phyloP scores from a whole-genome alignment of 2,797 vertebrate genomes.

The Meriones psammophilus region DNA sequence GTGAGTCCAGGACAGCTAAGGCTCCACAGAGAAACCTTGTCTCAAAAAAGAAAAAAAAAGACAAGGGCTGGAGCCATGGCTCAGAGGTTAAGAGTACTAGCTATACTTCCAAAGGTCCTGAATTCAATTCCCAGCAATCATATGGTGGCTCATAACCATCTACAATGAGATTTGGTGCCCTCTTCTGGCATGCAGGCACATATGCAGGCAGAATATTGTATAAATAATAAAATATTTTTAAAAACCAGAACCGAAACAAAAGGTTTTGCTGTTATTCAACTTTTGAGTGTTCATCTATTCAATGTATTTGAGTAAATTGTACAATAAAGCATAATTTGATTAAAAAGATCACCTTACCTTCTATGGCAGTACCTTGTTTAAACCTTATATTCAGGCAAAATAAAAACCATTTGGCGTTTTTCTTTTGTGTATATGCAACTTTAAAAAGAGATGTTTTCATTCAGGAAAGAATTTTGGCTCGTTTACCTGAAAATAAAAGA shows the following conservation, averaged over 20 bases:
- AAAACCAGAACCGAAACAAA: neutral
- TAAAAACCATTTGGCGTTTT: constrained; percentile 92
- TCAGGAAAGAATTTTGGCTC: constrained; percentile 84
- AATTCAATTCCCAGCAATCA: too few species aligned
- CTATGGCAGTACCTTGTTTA: constrained; percentile 82
- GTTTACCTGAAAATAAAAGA: constrained; percentile 78
- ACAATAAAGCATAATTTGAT: neutral
- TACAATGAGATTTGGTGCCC: too few species aligned
- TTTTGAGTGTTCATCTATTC: neutral
- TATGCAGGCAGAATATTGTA: too few species aligned
- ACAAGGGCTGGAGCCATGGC: too few species aligned
- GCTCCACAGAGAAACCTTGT: too few species aligned
- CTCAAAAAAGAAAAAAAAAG: too few species aligned
- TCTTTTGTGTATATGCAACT: constrained; percentile 90
- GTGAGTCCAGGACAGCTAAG: too few species aligned
- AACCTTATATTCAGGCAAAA: constrained; percentile 91
- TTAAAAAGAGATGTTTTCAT: constrained; percentile 88
- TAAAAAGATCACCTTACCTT: constrained; percentile 78
- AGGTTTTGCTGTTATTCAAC: neutral
- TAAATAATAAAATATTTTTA: too few species aligned
- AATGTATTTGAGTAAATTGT: neutral
- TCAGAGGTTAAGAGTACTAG: too few species aligned
- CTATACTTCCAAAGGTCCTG: too few species aligned
- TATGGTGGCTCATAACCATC: too few species aligned
- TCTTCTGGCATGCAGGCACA: too few species aligned